Conservation (phyloP, 2,888 invertebrate genomes). For the Drosophila diplacantha region DNA sequence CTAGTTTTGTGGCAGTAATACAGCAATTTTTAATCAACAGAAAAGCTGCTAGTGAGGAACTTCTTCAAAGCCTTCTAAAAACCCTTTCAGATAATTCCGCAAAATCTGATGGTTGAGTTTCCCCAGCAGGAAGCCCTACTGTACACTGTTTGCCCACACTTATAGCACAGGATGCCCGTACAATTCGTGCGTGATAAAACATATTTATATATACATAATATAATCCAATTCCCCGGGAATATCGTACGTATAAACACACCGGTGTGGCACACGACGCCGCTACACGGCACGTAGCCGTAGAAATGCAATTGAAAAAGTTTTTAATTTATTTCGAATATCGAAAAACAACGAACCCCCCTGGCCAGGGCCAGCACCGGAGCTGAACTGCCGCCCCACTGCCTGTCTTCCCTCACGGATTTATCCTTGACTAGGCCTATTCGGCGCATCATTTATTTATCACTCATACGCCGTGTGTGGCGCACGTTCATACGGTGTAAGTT, state of each 20-base stretch:
- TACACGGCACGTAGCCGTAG: constrained; percentile 18
- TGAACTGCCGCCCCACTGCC: neutral
- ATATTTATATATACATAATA: constrained; percentile 9
- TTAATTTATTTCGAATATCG: constrained; percentile 61
- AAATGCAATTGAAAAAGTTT: constrained; percentile 62
- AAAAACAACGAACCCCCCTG: constrained; percentile 10
- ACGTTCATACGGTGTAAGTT: constrained; percentile 54
- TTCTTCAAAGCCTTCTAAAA: no score
- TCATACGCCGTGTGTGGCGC: constrained; percentile 51
- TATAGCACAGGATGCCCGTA: neutral
- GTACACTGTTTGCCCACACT: neutral
- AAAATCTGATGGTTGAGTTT: neutral
- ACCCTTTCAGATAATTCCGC: neutral
- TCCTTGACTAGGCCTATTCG: constrained; percentile 44
- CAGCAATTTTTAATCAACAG: neutral
- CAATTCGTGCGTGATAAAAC: constrained; percentile 2
- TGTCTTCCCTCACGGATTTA: neutral
- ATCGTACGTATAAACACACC: neutral
- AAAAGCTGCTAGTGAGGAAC: neutral
- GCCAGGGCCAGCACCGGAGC: neutral
- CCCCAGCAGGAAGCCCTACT: neutral
- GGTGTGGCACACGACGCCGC: constrained; percentile 4
- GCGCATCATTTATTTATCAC: constrained; percentile 61
- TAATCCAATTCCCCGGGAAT: constrained; percentile 15
- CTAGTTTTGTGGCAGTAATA: neutral